A percentile compares a stretch with the other conserved stretches of the same genome.
phyloP scores from a whole-genome alignment of 2,797 vertebrate genomes.

The Tachyglossus aculeatus region DNA sequence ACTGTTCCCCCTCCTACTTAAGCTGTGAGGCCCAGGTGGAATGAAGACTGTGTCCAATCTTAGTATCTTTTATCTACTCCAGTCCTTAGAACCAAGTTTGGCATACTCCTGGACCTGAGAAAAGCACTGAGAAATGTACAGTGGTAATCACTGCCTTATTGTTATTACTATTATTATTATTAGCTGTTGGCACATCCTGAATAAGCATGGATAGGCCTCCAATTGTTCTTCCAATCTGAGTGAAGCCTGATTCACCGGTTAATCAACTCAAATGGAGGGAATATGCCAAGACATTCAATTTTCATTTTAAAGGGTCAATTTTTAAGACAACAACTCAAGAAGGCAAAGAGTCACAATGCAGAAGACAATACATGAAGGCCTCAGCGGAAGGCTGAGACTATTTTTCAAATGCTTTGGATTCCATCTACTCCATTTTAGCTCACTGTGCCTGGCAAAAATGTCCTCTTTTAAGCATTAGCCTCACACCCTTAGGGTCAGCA shows the following conservation, averaged over 20 bases:
- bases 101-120: no score
- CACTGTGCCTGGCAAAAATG: background rate
- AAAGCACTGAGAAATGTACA: no score
- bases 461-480: background rate
- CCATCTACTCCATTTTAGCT: conserved; percentile 3
- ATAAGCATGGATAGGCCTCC: no score
- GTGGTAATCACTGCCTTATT: no score
- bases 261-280: background rate
- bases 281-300: background rate
- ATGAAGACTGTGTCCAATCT: no score
- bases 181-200: no score
- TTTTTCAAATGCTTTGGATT: background rate
- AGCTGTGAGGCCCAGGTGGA: no score
- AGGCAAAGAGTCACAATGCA: background rate
- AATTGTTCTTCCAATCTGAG: no score
- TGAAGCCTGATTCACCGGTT: background rate
- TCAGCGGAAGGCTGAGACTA: background rate
- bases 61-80: no score
- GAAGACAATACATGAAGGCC: background rate
- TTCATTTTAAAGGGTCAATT: background rate
- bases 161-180: no score
- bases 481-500: background rate
- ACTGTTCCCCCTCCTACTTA: no score
- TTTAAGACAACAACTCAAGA: background rate
- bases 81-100: no score